A percentile compares a stretch with the other conserved stretches of the same genome.
Conservation (phyloP, 2,797 vertebrate species). For the Ataeniobius toweri region DNA sequence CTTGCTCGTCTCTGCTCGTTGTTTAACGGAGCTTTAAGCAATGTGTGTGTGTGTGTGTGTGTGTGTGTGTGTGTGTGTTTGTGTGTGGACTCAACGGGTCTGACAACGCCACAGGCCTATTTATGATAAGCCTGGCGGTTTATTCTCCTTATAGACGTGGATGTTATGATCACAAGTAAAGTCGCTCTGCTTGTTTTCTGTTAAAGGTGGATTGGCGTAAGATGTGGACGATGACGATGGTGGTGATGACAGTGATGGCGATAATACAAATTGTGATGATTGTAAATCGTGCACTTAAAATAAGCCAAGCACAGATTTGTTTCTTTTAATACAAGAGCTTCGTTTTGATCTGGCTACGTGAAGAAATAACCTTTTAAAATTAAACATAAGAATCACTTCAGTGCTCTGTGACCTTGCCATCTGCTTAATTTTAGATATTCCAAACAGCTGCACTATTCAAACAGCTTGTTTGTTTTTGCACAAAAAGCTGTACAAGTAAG, state of each 20-base stretch:
- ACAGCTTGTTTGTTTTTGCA: constrained; percentile 12
- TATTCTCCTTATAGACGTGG: background rate
- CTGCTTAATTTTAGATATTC: constrained; percentile 15
- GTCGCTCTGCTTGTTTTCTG: constrained; percentile 13
- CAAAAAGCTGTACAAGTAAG: constrained; percentile 10
- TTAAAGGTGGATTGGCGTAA: constrained; percentile 30
- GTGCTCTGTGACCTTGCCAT: constrained; percentile 53
- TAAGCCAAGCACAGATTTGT: background rate
- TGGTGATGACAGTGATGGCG: constrained; percentile 36
- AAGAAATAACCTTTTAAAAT: constrained; percentile 3
- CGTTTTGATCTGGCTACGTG: background rate
- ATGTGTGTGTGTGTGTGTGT: background rate
- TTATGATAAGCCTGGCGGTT: constrained; percentile 35
- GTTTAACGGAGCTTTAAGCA: constrained; percentile 24
- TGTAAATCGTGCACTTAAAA: constrained; percentile 15
- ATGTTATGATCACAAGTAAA: background rate
- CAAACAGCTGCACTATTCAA: background rate
- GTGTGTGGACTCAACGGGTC: constrained; percentile 1
- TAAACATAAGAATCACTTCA: constrained; percentile 1
- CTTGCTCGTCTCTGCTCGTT: constrained; percentile 13
- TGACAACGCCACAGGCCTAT: constrained; percentile 45
- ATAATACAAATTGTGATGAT: constrained; percentile 31
- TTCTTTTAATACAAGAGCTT: background rate
- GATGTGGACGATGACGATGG: constrained; percentile 32
- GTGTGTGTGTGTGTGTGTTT: background rate